These are phyloP conservation scores for Zoanthus solanderi DNA, from an alignment of 92 coral and sea anemone genomes.

Conservation along the genomic window DNA sequence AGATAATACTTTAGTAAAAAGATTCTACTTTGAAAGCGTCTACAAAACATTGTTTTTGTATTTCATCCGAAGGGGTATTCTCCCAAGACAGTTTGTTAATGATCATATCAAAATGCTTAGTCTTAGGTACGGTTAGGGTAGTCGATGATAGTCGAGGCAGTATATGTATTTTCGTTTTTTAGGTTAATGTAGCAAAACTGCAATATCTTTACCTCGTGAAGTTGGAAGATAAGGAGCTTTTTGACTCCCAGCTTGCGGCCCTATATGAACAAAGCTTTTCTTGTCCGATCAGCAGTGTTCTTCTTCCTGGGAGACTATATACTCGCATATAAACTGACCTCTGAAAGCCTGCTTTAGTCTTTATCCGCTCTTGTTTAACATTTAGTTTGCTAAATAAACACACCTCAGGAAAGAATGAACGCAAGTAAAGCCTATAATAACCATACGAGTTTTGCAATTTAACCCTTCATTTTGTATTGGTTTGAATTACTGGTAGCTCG, in stretches of 20 bases:
- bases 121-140: neutral
- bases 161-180: neutral
- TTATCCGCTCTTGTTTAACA: conserved; percentile 41
- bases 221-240: neutral
- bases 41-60: neutral
- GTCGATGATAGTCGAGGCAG: neutral
- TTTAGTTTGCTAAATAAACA: conserved; percentile 47
- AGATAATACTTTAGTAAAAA: neutral
- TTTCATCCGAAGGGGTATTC: neutral
- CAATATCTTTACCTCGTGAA: conserved; percentile 16
- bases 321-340: conserved; percentile 24
- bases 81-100: neutral
- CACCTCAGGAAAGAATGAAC: conserved; percentile 40
- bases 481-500: conserved; percentile 38
- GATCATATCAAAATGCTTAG: neutral
- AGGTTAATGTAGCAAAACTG: neutral
- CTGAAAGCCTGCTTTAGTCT: conserved; percentile 31
- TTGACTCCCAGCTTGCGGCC: neutral
- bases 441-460: conserved; percentile 44
- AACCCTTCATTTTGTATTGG: conserved; percentile 42
- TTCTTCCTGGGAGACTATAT: conserved; percentile 42
- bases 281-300: neutral
- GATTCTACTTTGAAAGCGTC: neutral
- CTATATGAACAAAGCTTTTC: neutral
- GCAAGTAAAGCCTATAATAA: conserved; percentile 38